Evolutionary conservation across 2,888 invertebrate species (phyloP).

Genomic region (Heliconius cydno): DNA sequence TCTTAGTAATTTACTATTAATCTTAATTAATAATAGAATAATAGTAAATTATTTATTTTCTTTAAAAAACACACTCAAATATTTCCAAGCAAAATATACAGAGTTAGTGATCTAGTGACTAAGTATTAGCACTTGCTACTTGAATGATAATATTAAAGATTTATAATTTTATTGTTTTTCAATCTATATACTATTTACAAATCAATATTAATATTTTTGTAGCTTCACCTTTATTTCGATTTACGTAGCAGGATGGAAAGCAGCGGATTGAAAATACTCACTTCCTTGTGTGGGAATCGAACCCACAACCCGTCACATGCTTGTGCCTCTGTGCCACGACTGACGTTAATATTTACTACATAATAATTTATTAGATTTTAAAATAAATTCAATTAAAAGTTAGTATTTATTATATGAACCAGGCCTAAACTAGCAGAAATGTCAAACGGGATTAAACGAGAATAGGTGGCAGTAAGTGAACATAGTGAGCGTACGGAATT

Average conservation of each 20-base stretch:
- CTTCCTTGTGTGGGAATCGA: too few relatives aligned
- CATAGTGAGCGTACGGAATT: slow-evolving; percentile 42
- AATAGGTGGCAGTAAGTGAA: slow-evolving; percentile 49
- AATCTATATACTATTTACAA: background rate
- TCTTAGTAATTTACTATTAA: too few relatives aligned
- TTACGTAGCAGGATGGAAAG: too few relatives aligned
- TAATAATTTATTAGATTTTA: background rate
- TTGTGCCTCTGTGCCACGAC: too few relatives aligned
- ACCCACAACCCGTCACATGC: too few relatives aligned
- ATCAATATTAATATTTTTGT: too few relatives aligned
- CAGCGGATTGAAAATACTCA: too few relatives aligned
- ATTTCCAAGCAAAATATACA: background rate
- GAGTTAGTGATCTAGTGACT: background rate
- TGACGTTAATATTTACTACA: too few relatives aligned
- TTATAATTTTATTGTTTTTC: background rate
- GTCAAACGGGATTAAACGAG: slow-evolving; percentile 55
- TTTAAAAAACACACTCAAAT: background rate
- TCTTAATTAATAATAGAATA: too few relatives aligned
- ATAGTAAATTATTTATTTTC: background rate
- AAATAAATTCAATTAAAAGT: background rate
- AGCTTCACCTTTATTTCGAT: too few relatives aligned
- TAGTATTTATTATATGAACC: background rate
- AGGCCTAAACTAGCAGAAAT: slow-evolving; percentile 47
- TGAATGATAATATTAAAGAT: background rate
- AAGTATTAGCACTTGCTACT: background rate